These are phyloP conservation scores for Homalodisca vitripennis DNA, from an alignment of 1,140 invertebrate species.

Conservation along the genomic window DNA sequence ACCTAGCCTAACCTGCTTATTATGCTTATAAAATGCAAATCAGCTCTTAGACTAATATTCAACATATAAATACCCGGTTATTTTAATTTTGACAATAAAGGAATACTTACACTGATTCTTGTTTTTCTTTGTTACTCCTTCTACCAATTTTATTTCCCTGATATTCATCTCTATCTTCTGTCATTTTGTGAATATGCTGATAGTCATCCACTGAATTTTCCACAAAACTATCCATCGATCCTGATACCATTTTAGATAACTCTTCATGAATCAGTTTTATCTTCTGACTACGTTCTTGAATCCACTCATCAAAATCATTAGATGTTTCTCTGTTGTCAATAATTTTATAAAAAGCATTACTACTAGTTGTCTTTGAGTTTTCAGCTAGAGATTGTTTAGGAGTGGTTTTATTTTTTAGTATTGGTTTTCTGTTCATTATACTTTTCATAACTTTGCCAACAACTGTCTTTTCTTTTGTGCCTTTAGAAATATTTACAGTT, in stretches of 20 bases:
- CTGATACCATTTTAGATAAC: neutral
- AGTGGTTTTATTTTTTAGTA: neutral
- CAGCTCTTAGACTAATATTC: too few relatives aligned
- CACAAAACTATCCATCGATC: neutral
- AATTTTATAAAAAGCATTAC: neutral
- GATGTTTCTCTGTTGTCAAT: neutral
- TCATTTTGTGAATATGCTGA: too few relatives aligned
- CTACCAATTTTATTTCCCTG: too few relatives aligned
- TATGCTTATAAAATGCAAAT: too few relatives aligned
- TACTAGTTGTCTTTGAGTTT: neutral
- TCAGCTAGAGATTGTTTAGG: neutral
- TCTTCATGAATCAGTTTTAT: constrained; percentile 20
- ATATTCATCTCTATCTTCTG: too few relatives aligned
- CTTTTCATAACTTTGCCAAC: constrained; percentile 1
- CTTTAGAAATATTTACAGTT: neutral
- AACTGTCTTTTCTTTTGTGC: neutral
- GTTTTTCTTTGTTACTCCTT: too few relatives aligned
- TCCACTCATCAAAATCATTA: constrained; percentile 13
- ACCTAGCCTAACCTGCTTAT: too few relatives aligned
- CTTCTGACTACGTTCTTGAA: constrained; percentile 1
- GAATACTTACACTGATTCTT: too few relatives aligned
- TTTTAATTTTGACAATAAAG: too few relatives aligned
- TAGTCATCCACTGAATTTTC: too few relatives aligned
- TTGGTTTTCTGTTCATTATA: neutral
- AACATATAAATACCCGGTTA: too few relatives aligned